Percentiles rank a stretch among this genome's conserved stretches.
These are phyloP conservation scores for Cheiracanthium punctorium DNA, from an alignment of 2,888 invertebrate genomes.

Conservation along the genomic window DNA sequence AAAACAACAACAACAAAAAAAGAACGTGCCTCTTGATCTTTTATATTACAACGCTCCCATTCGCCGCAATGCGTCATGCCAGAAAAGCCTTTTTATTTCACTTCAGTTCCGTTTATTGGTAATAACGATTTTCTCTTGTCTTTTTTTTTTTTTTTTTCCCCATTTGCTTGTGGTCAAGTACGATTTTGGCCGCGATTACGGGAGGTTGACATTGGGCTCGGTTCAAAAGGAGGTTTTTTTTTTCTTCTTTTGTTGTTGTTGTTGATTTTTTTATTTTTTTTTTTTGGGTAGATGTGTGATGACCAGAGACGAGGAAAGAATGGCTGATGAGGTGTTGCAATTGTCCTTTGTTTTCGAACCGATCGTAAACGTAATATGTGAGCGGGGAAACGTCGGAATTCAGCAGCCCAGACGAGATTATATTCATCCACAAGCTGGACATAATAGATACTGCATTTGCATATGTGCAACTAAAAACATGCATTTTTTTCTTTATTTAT, in stretches of 20 bases:
- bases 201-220: background rate
- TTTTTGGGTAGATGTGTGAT: no score
- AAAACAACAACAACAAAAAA: background rate
- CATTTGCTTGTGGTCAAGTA: background rate
- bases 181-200: background rate
- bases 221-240: no score
- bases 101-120: background rate
- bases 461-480: no score
- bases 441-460: no score
- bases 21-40: background rate
- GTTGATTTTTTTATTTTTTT: no score
- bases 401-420: no score
- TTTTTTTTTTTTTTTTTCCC: background rate
- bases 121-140: background rate
- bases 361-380: no score
- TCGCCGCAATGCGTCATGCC: background rate
- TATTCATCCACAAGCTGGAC: no score
- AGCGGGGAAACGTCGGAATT: no score
- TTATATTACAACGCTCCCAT: background rate
- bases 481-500: no score
- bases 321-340: conserved; percentile 14
- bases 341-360: background rate
- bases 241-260: no score
- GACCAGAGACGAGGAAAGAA: conserved; percentile 1
- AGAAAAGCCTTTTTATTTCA: background rate